Conservation (phyloP, 2,888 invertebrate genomes). For the Perithous albicinctus region DNA sequence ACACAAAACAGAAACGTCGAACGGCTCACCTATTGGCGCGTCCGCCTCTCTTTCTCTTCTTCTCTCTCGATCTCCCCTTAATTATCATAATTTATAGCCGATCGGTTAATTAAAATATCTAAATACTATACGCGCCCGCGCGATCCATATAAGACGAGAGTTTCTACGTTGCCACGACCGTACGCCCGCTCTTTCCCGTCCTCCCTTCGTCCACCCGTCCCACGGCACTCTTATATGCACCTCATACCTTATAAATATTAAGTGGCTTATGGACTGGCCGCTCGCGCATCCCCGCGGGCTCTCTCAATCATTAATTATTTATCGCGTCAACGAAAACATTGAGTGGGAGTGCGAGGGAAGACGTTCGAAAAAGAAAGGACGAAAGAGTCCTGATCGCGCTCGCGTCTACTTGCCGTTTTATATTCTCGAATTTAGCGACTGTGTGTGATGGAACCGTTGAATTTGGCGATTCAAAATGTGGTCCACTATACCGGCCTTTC, state of each 20-base stretch:
- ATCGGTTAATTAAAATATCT: constrained; percentile 84
- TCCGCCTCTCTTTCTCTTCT: constrained; percentile 10
- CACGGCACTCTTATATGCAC: constrained; percentile 64
- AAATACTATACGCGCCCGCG: constrained; percentile 77
- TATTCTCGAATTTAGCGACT: constrained; percentile 57
- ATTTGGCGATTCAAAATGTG: constrained; percentile 10
- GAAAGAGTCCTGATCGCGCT: constrained; percentile 25
- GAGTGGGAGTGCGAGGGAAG: constrained; percentile 13
- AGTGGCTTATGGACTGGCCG: constrained; percentile 78
- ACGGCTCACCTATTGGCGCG: constrained; percentile 18
- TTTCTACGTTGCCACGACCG: constrained; percentile 30
- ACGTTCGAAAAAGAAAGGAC: constrained; percentile 13
- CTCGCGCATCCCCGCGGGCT: constrained; percentile 67
- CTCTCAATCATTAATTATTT: constrained; percentile 83
- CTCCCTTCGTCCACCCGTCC: constrained; percentile 54
- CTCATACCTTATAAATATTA: constrained; percentile 83
- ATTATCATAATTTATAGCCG: constrained; percentile 83
- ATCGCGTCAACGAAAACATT: constrained; percentile 79
- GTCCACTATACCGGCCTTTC: background rate
- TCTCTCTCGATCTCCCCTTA: constrained; percentile 66
- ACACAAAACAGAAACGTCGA: constrained; percentile 54
- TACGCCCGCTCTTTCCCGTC: constrained; percentile 67
- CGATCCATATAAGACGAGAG: constrained; percentile 71
- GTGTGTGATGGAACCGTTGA: constrained; percentile 6
- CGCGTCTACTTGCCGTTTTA: constrained; percentile 45